Percentiles rank a stretch among this genome's conserved stretches.
These are phyloP conservation scores for Cardinalis cardinalis DNA, from an alignment of 2,113 vertebrate genomes.

Conservation along the genomic window DNA sequence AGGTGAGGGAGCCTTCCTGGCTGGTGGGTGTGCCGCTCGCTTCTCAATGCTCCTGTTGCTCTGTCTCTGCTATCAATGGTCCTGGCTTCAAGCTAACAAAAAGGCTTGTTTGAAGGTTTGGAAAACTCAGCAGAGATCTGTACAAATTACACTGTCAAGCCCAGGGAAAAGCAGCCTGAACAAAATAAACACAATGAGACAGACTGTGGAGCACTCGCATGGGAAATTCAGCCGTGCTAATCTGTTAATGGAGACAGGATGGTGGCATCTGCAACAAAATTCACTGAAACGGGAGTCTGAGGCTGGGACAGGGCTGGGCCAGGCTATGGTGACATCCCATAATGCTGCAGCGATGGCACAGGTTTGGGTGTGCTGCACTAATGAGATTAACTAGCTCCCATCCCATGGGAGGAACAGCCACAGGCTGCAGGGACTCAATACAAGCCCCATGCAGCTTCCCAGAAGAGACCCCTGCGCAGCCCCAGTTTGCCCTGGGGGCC, in stretches of 20 bases:
- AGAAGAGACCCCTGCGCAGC: not conserved
- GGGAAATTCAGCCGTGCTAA: constrained; percentile 28
- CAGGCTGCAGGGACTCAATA: not conserved
- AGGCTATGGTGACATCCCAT: rapidly evolving
- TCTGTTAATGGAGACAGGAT: constrained; percentile 4
- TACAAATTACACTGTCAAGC: constrained; percentile 52
- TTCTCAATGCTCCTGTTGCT: not conserved
- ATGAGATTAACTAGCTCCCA: not conserved
- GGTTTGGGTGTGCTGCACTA: not conserved
- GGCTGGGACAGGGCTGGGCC: not conserved
- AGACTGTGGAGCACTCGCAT: not conserved
- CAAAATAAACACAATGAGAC: constrained; percentile 58
- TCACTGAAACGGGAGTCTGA: not conserved
- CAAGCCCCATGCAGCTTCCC: not conserved
- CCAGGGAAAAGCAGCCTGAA: constrained; percentile 49
- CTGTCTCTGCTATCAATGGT: not conserved
- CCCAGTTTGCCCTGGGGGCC: not conserved
- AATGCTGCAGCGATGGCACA: not conserved
- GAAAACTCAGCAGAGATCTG: constrained; percentile 29
- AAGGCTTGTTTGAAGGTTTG: constrained; percentile 40
- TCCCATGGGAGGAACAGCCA: not conserved
- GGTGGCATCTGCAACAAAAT: not conserved
- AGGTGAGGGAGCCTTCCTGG: not conserved
- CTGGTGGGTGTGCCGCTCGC: not conserved
- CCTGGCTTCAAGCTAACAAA: not conserved